A percentile compares a stretch with the other conserved stretches of the same genome.
Evolutionary conservation across 2,113 vertebrate genomes (phyloP).

Genomic region (Leptocoma aspasia): DNA sequence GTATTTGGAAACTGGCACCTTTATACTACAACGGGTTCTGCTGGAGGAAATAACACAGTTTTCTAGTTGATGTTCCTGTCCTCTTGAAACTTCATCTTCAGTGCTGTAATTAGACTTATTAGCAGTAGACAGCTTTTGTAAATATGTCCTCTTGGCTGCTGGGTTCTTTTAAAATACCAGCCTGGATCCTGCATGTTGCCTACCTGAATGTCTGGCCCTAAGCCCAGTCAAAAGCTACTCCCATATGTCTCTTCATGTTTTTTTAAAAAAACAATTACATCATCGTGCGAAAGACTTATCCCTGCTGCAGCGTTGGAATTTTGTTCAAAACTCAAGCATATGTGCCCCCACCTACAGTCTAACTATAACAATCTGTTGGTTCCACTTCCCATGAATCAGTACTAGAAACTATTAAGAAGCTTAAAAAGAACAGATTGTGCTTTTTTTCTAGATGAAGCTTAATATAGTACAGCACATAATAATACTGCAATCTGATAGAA

Average conservation of each 20-base stretch:
- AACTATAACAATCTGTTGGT: constrained; percentile 39
- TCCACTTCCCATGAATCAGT: constrained; percentile 25
- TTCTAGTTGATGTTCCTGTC: background rate
- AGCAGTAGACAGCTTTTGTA: background rate
- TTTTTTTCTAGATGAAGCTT: constrained; percentile 48
- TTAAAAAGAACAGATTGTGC: constrained; percentile 55
- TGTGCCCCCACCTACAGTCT: background rate
- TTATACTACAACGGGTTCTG: background rate
- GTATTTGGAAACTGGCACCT: background rate
- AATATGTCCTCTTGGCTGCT: background rate
- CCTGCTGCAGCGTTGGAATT: background rate
- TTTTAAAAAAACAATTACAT: background rate
- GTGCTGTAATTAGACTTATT: background rate
- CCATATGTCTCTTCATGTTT: background rate
- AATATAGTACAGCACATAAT: constrained; percentile 23
- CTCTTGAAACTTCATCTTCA: background rate
- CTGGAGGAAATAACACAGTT: background rate
- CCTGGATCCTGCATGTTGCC: background rate
- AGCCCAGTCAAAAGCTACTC: background rate
- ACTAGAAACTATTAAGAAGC: constrained; percentile 50
- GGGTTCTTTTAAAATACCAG: background rate
- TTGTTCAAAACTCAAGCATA: constrained; percentile 2
- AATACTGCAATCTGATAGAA: constrained; percentile 36
- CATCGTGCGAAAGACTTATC: background rate
- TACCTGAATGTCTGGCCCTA: background rate